Evolutionary conservation across 2,888 invertebrate species (phyloP).

Genomic region (Stenodera caucasica): DNA sequence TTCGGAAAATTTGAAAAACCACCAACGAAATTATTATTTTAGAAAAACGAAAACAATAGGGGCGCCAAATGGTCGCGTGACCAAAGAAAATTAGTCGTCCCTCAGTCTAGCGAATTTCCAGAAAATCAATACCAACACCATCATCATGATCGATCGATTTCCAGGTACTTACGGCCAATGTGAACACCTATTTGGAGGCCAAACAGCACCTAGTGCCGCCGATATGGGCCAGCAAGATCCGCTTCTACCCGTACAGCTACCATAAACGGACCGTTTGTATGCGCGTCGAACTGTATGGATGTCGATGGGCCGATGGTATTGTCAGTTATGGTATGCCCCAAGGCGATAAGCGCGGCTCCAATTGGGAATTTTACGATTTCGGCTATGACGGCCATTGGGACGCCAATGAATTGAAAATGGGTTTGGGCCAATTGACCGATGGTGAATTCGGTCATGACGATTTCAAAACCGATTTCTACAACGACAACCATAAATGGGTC

Average conservation of each 20-base stretch:
- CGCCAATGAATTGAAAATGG: constrained; percentile 68
- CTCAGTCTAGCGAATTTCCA: no score
- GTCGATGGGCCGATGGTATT: constrained; percentile 81
- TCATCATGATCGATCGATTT: no score
- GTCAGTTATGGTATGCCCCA: constrained; percentile 87
- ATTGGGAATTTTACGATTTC: constrained; percentile 80
- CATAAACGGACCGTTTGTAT: constrained; percentile 87
- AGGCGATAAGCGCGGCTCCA: constrained; percentile 79
- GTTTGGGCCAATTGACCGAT: constrained; percentile 84
- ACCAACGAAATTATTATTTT: no score
- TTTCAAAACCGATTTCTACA: constrained; percentile 66
- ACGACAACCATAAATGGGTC: constrained; percentile 76
- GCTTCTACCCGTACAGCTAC: constrained; percentile 84
- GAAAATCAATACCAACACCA: no score
- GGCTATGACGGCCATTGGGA: constrained; percentile 86
- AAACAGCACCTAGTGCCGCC: constrained; percentile 78
- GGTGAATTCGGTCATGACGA: constrained; percentile 79
- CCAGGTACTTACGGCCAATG: constrained; percentile 82
- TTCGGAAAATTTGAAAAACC: not conserved
- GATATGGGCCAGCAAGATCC: constrained; percentile 81
- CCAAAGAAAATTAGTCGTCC: constrained; percentile 37
- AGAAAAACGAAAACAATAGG: constrained; percentile 2
- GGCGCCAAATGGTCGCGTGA: constrained; percentile 37
- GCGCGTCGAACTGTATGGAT: constrained; percentile 89
- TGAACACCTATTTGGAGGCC: constrained; percentile 80